Evolutionary conservation across 2,797 vertebrate species (phyloP), one percentile per base, ranked within the genome.

Genomic region (Staurois parvus): DNA sequence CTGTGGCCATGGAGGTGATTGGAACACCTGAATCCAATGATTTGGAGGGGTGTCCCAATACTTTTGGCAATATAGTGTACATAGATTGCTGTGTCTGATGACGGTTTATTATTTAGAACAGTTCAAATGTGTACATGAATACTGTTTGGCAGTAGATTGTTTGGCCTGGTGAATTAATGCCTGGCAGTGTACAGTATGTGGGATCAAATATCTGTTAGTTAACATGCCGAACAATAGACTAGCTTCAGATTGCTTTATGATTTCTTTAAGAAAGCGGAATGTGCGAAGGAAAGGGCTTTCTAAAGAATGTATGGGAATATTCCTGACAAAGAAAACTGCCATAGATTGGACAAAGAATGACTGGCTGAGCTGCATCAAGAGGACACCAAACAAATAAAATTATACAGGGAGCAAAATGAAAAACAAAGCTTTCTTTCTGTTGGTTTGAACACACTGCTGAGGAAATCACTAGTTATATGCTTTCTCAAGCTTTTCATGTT

Each of bases 271-370:
- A 87, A 76, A 77, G 62, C 75, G 30, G 40, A n/a, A 75, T 24
- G 59, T 76, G 84, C 59, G 30, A 78, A 86, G 37, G 48, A 74
- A 79, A 79, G 59, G 59, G 52, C 77, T 84, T 85, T 85, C 64
- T 42, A 81, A 76, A 81, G 79, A 81, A 79, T 83, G 59, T 83
- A 87, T 87, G 85, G 76, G 85, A 87, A 83, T 69, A 73, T 87
- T 42, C 40, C 37, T 24, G 64, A 40, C 59, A 69, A 79, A 84
- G 69, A 87, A 83, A 83, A 79, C 76, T 28, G 24, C 69, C 48
- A 83, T 79, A 83, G 85, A 83, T 56, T 21, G 26, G 29, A 17
- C 81, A 81, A 12, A 69, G 72, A 76, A 68, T 52, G n/a, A 76
- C 15, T 64, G n/a, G 74, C 28, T 48, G 17, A 66, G 3, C 3